Base-by-base conservation (phyloP, 2,113 vertebrate species). In the Solea senegalensis region DNA sequence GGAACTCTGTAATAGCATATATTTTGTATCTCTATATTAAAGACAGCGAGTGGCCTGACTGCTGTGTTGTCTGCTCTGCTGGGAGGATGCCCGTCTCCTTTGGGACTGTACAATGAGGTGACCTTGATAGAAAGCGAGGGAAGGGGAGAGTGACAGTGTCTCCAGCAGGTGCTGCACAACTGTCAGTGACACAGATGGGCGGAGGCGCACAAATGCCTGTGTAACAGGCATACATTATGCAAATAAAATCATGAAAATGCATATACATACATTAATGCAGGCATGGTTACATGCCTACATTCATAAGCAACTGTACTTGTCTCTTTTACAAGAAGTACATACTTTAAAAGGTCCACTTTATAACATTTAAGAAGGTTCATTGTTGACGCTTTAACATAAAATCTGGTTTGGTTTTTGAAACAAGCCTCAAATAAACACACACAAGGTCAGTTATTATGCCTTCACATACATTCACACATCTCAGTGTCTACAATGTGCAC, bases 141-240 rank as follows among this genome's bases (percentile, higher is more conserved):
- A 80, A 78, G 68, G 72, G 45, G 45, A 76, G 78, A 73, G 68
- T 45, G 69, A 62, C 76, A 65, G n/a, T 21, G 10, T 81, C 76
- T 75, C 65, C 81, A 86, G 82, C 85, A 89, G 87, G 89, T 89
- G 87, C 77, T 83, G 72, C 73, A 83, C 59, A 69, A 82, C 83
- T 72, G 72, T 84, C 52, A 74, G 56, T 72, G 65, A 78, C 73
- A 87, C 86, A 88, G 87, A 89, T 89, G 86, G 81, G 76, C 65
- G 76, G 53, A 84, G 16, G 41, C 57, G 71, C 65, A 64, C 27
- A 70, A 58, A 72, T 57, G 60, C 8, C 16, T n/a, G 15, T 50
- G 58, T n/a, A 57, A 64, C 48, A 65, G 51, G 68, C 77, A 86
- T 85, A 68, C 70, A 89, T 88, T 88, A 92, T 86, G 80, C 58